Conservation (phyloP, 2,113 vertebrate genomes). For the Meriones unguiculatus region DNA sequence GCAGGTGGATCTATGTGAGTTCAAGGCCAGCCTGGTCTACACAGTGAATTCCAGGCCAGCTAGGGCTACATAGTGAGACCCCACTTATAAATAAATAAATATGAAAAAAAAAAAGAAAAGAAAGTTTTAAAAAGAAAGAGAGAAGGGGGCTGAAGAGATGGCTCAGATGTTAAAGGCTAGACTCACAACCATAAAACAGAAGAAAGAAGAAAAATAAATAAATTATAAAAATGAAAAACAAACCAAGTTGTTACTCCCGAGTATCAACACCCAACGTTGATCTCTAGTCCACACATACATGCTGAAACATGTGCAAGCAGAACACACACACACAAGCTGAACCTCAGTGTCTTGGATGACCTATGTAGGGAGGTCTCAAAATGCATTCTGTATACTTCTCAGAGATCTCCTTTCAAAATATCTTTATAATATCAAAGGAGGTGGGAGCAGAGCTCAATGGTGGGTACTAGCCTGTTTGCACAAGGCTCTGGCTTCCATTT, state of each 20-base stretch:
- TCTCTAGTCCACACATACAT: not conserved
- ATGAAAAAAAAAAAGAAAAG: not conserved
- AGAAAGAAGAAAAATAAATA: too few relatives aligned
- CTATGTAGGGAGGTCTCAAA: not conserved
- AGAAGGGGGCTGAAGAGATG: too few relatives aligned
- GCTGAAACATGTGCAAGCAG: not conserved
- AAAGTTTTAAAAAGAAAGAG: too few relatives aligned
- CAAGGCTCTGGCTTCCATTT: not conserved
- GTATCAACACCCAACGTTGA: not conserved
- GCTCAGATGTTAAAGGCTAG: too few relatives aligned
- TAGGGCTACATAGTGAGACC: not conserved
- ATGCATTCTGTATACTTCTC: not conserved
- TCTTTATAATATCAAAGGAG: not conserved
- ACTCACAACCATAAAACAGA: too few relatives aligned
- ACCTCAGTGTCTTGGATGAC: not conserved
- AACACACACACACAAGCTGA: not conserved
- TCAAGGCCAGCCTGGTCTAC: not conserved
- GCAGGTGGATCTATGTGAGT: not conserved
- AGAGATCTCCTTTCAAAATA: not conserved
- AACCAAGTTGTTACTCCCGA: not conserved
- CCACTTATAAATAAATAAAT: not conserved
- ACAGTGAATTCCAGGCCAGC: not conserved
- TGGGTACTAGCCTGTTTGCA: not conserved
- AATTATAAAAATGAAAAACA: not conserved
- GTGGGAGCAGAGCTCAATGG: not conserved